Evolutionary conservation across 2,797 vertebrate species (phyloP), one percentile per base, ranked within the genome.

Genomic region (Simalia tracyae): DNA sequence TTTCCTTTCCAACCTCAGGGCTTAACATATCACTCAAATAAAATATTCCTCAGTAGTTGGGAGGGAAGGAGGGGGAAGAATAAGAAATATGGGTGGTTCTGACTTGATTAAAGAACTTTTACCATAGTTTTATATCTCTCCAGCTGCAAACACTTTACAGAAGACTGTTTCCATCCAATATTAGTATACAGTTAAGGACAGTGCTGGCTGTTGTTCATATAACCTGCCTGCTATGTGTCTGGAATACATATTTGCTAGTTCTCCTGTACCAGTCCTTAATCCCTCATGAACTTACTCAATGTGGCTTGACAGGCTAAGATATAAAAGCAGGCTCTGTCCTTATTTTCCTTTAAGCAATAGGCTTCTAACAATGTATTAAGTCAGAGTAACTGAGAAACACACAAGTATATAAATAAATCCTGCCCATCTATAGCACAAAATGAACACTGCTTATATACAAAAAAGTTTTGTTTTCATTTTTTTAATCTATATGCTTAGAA

Each of bases 111-210:
- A 93, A 96, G 93, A 92, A 90, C 88, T 93, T 97, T 95, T 95
- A 94, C 94, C 91, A 93, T 88, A 88, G 54, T 94, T 95, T 96
- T 92, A 88, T 92, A 94, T 90, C 95, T 95, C 94, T 91, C 92
- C 97, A 97, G 95, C 95, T 96, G 95, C 92, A 96, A 93, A 94
- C 85, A 88, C 86, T 97, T 96, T 93, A 92, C 88, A 92, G 88
- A 92, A 94, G 96, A 96, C 95, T 85, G 68, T 46, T 96, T 92
- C 92, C 93, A 96, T 93, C 94, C 87, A 88, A 93, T 91, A 96
- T 91, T 91, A 87, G 86, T 86, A 10, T 31, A 86, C 56, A 31
- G 93, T 96, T 96, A 86, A 94, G 92, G 89, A 90, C 14, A 64
- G 95, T 91, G 61, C 2, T 95, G 89, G 93, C 93, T 96, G 95